Percentiles rank a stretch among this genome's conserved stretches.
These are phyloP conservation scores for Gymnocheta viridis DNA, from an alignment of 2,888 invertebrate genomes.

Conservation along the genomic window DNA sequence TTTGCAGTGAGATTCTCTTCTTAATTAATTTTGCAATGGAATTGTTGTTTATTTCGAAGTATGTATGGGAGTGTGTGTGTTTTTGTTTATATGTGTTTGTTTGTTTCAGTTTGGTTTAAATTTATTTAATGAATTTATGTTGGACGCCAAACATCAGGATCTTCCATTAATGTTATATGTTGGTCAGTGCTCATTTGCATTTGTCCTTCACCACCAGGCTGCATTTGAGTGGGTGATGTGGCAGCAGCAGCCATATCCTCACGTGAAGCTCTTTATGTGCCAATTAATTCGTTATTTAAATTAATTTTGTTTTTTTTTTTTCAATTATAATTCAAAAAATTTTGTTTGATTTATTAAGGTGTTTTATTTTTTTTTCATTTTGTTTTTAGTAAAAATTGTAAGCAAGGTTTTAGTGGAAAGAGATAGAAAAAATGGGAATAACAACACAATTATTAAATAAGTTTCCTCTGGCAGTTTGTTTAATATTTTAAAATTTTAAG, in stretches of 20 bases:
- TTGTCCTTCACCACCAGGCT: slow-evolving; percentile 83
- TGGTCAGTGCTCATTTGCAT: slow-evolving; percentile 83
- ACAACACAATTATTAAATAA: slow-evolving; percentile 71
- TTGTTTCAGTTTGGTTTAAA: neutral
- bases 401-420: slow-evolving; percentile 54
- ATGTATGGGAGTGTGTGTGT: slow-evolving; percentile 14
- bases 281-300: slow-evolving; percentile 25
- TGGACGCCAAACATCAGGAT: slow-evolving; percentile 96
- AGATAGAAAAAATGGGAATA: slow-evolving; percentile 74
- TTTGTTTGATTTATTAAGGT: slow-evolving; percentile 63
- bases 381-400: slow-evolving; percentile 46
- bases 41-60: slow-evolving; percentile 19
- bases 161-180: slow-evolving; percentile 93
- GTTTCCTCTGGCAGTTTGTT: slow-evolving; percentile 60
- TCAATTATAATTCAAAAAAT: slow-evolving; percentile 65
- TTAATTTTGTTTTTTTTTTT: slow-evolving; percentile 11
- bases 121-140: slow-evolving; percentile 85
- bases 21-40: slow-evolving; percentile 37
- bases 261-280: slow-evolving; percentile 87
- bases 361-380: too few species aligned
- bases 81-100: slow-evolving; percentile 6
- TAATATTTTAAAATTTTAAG: slow-evolving; percentile 3
- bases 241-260: slow-evolving; percentile 93
- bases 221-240: slow-evolving; percentile 86
- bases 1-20: slow-evolving; percentile 49